Conservation (phyloP, 2,113 vertebrate species). For the Nesoenas mayeri region DNA sequence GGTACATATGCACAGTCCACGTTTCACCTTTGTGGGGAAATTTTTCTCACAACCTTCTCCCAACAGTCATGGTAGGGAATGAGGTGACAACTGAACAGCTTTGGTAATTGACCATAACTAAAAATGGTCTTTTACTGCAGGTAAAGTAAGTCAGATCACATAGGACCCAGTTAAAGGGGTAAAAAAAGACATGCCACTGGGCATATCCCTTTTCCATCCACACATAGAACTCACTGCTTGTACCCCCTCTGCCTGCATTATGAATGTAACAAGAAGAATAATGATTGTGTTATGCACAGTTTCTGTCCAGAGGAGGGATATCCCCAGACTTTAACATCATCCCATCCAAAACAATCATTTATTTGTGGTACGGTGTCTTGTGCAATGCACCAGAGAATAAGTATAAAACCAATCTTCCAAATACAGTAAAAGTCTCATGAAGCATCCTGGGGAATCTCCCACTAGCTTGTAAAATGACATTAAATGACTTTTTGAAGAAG, state of each 20-base stretch:
- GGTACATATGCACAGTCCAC: background rate
- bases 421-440: slow-evolving; percentile 8
- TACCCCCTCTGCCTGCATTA: background rate
- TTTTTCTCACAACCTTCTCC: background rate
- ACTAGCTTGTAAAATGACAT: slow-evolving; percentile 36
- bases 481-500: slow-evolving; percentile 66
- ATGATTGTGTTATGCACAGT: background rate
- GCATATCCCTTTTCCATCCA: background rate
- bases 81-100: background rate
- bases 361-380: background rate
- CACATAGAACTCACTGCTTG: background rate
- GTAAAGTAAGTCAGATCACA: background rate
- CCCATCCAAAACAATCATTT: background rate
- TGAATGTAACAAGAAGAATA: background rate
- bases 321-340: background rate
- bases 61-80: background rate
- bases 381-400: background rate
- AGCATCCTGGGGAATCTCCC: slow-evolving; percentile 4
- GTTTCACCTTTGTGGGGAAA: background rate
- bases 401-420: background rate
- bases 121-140: background rate
- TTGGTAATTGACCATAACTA: fast-evolving
- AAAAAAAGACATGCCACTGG: background rate
- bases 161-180: background rate
- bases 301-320: background rate